Evolutionary conservation across 2,888 invertebrate species (phyloP), one percentile per base, ranked within the genome.

Genomic region (Drosophila neonasuta): DNA sequence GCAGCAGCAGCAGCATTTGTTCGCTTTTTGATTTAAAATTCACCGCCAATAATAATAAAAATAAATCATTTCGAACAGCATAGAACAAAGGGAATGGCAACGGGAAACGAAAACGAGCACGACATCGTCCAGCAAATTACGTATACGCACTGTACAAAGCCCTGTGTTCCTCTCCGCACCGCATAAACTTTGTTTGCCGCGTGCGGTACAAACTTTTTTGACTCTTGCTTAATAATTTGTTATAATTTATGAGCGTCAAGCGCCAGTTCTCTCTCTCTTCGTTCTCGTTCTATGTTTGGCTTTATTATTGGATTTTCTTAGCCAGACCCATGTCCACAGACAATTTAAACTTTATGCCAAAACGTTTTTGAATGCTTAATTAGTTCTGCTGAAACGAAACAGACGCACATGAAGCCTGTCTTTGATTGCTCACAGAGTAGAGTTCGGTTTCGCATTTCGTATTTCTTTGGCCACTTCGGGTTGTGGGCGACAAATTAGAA

Each of bases 31-130:
- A 88, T 88, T 88, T 88, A 80, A 88, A 88, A 88, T 87, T 84
- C 83, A 80, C 81, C 88, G 83, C 87, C 87, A 88, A 88, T 88
- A 88, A 88, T 84, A 88, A 88, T 88, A 88, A 88, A 84, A 86
- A 88, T 88, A 88, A 88, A 88, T 88, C 88, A 88, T 80, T 76
- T 68, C 77, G 15, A 48, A 46, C 36, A 46, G 45, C 36, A 36
- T 10, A 20, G 44, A 10, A 15, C 17, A 44, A 20, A 11, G 44
- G 44, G 17, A 44, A 44, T 44, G 20, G 20, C 3, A 44, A 44
- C 8, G 39, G 39, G 13, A 41, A 51, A 29, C 20, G 32, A 20
- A 15, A 49, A 32, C 48, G 32, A 32, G 32, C 44, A 44, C 44
- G 54, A 55, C 54, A 44, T 44, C 34, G 59, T 63, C 55, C 60